Conservation (phyloP, 2,888 invertebrate genomes). For the Rutpela maculata region DNA sequence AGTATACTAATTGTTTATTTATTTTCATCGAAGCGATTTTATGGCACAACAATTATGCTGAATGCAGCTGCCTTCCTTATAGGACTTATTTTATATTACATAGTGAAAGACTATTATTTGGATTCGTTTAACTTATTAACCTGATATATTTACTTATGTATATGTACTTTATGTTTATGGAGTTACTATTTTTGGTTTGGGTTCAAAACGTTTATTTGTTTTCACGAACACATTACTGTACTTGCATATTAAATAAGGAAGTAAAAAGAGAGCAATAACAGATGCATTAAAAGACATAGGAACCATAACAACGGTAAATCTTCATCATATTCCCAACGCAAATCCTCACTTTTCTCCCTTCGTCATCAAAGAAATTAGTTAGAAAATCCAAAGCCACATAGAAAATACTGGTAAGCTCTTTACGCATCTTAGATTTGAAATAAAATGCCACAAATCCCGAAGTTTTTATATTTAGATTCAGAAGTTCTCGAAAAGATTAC, state of each 20-base stretch:
- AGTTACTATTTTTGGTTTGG: too few species aligned
- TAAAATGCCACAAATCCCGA: slow-evolving; percentile 5
- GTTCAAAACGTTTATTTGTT: too few species aligned
- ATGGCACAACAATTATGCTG: too few species aligned
- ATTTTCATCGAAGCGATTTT: too few species aligned
- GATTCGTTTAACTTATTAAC: too few species aligned
- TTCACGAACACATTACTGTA: neutral
- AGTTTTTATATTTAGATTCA: slow-evolving; percentile 29
- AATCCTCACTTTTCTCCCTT: slow-evolving; percentile 24
- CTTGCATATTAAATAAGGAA: neutral
- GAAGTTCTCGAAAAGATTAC: neutral
- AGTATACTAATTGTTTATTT: too few species aligned
- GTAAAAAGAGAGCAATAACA: neutral
- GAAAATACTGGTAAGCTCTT: slow-evolving; percentile 33
- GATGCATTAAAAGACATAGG: neutral
- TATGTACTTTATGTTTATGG: too few species aligned
- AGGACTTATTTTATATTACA: too few species aligned
- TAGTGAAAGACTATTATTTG: too few species aligned
- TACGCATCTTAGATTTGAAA: slow-evolving; percentile 7
- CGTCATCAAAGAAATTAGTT: slow-evolving; percentile 31
- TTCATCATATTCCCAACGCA: slow-evolving; percentile 14
- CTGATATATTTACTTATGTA: too few species aligned
- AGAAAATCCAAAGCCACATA: slow-evolving; percentile 31
- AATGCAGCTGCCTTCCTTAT: too few species aligned
- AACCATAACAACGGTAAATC: slow-evolving; percentile 3